A percentile compares a stretch with the other conserved stretches of the same genome.
phyloP scores from a whole-genome alignment of 2,888 invertebrate species.

The Drosophila tanythrix region DNA sequence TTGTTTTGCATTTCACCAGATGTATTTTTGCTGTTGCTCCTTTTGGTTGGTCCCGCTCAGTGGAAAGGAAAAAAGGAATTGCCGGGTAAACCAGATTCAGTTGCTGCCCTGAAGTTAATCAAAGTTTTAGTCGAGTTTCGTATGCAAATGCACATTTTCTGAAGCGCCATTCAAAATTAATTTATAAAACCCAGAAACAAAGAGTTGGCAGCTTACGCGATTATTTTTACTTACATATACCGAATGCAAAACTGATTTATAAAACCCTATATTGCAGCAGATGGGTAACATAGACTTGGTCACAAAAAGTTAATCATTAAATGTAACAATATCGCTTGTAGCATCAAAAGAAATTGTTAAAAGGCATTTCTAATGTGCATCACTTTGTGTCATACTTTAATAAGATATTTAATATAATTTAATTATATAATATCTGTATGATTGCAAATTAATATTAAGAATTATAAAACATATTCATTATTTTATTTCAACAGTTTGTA shows the following conservation, averaged over 20 bases:
- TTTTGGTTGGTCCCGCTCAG: slow-evolving; percentile 4
- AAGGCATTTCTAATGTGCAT: background rate
- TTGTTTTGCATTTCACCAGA: slow-evolving; percentile 56
- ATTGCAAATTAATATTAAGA: background rate
- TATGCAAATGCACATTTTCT: slow-evolving; percentile 30
- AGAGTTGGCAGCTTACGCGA: slow-evolving; percentile 3
- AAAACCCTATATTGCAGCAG: background rate
- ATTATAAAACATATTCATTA: background rate
- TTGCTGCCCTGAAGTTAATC: slow-evolving; percentile 44
- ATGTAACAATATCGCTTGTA: background rate
- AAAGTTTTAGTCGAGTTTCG: slow-evolving; percentile 42
- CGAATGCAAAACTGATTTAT: background rate
- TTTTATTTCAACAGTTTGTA: background rate
- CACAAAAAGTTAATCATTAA: background rate
- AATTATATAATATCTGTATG: background rate
- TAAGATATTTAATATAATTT: background rate
- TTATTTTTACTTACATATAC: slow-evolving; percentile 7
- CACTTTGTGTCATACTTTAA: background rate
- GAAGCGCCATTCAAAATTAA: slow-evolving; percentile 23
- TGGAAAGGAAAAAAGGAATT: slow-evolving; percentile 1
- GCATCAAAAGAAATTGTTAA: background rate
- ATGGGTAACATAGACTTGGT: no score
- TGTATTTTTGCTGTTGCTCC: slow-evolving; percentile 39
- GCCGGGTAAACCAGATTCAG: slow-evolving; percentile 27
- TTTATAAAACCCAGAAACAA: slow-evolving; percentile 31